Conservation (phyloP, 2,888 invertebrate species). For the Kuschelorhynchus macadamiae region DNA sequence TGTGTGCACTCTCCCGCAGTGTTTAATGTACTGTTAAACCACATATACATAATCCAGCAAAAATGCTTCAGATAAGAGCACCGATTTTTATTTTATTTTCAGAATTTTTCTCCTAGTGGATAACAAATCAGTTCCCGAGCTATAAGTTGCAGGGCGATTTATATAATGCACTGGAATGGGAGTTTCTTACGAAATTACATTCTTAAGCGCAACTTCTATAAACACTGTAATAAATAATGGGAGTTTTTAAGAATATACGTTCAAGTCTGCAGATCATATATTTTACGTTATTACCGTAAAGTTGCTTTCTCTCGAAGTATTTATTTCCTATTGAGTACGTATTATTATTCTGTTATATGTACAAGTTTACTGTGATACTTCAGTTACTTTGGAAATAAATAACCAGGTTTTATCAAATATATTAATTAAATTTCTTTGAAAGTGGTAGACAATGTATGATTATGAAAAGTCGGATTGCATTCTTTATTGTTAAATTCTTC, state of each 20-base stretch:
- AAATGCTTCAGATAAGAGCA: conserved; percentile 48
- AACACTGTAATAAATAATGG: conserved; percentile 15
- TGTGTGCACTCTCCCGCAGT: conserved; percentile 53
- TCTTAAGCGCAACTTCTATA: conserved; percentile 24
- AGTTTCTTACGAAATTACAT: conserved; percentile 23
- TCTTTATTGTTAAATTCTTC: too few relatives aligned
- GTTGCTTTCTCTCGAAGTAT: too few relatives aligned
- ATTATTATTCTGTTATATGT: too few relatives aligned
- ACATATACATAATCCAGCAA: conserved; percentile 56
- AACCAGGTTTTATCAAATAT: too few relatives aligned
- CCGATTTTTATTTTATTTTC: conserved; percentile 41
- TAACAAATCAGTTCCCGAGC: conserved; percentile 34
- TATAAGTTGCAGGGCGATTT: conserved; percentile 29
- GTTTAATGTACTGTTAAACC: conserved; percentile 59
- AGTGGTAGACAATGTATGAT: too few relatives aligned
- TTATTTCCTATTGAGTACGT: too few relatives aligned
- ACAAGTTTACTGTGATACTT: too few relatives aligned
- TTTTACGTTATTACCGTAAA: too few relatives aligned
- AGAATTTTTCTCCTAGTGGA: conserved; percentile 32
- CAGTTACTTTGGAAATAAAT: too few relatives aligned
- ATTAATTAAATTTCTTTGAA: too few relatives aligned
- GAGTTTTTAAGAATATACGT: background rate
- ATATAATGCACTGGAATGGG: conserved; percentile 20
- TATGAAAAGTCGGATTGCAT: too few relatives aligned
- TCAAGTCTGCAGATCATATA: too few relatives aligned